Conservation (phyloP, 1,140 invertebrate genomes). For the Drosophila elegans region DNA sequence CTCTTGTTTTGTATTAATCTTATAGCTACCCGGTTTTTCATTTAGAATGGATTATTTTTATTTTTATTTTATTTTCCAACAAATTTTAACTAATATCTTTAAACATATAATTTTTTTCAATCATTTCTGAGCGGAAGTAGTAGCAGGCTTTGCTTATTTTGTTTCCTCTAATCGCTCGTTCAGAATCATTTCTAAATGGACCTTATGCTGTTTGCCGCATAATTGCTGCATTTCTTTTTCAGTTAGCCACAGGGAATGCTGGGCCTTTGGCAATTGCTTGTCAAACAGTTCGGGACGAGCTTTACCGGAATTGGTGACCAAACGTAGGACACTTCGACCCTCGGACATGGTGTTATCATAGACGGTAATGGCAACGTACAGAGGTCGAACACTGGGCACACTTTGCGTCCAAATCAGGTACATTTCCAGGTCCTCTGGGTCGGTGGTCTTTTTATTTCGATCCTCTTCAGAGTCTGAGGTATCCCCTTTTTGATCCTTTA, state of each 20-base stretch:
- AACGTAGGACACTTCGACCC: neutral
- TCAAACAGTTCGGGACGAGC: neutral
- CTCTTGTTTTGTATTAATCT: neutral
- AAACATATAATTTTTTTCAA: no score
- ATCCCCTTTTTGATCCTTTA: no score
- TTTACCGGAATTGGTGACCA: neutral
- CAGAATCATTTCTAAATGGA: slow-evolving; percentile 2
- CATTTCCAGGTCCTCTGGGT: neutral
- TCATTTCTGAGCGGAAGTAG: no score
- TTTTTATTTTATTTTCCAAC: no score
- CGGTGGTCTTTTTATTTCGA: no score
- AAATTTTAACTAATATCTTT: no score
- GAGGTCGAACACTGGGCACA: neutral
- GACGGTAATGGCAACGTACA: neutral
- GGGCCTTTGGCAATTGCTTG: neutral
- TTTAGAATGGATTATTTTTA: no score
- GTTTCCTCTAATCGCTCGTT: neutral
- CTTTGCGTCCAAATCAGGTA: neutral
- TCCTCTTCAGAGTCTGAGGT: no score
- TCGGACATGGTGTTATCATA: neutral
- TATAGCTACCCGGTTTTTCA: no score
- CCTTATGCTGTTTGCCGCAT: no score
- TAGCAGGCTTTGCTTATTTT: no score
- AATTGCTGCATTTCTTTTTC: neutral
- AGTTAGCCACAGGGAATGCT: neutral